Evolutionary conservation across 2,797 vertebrate genomes (phyloP), one percentile per base, ranked within the genome.

Genomic region (Falco novaeseelandiae): DNA sequence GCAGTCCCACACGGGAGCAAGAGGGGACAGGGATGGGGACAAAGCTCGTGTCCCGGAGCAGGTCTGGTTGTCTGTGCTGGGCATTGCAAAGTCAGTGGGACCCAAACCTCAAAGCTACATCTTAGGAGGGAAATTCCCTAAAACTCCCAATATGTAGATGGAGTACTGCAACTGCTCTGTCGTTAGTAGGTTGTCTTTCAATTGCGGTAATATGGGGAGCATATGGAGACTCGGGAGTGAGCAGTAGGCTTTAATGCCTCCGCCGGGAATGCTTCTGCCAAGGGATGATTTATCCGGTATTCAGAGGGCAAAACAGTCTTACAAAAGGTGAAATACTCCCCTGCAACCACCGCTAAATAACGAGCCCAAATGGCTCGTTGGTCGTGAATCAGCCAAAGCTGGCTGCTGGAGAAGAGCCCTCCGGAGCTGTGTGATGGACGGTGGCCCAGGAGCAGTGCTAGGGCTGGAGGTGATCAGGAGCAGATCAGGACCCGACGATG

Each of bases 401-500:
- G 38, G 27, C 46, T 44, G 38, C 46, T 52, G 36, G 42, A 55
- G 49, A 40, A 34, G 23, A 46, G 9, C 30, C 51, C 49, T 16
- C 57, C 18, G 3, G 49, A 55, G 48, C 17, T 10, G 34, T 6
- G 21, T 4, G 36, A 51, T 30, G 51, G 51, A 36, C 1, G 1
- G 2, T 2, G 1, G 26, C 26, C 36, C 51, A 27, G 34, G 14
- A 57, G 49, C 30, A 5, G 49, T 11, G 21, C 25, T 14, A 16
- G 49, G 51, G 58, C 51, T 49, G 58, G 58, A 65, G 58, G 5
- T 27, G 49, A 8, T 20, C 30, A 1, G 74, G 57, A 29, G 11
- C 0, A 1, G 22, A 4, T 20, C 1, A 1, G 76, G 42, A 10
- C 27, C 19, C 49, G 49, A 14, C 3, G 14, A 5, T 18, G 27